Evolutionary conservation across 2,113 vertebrate genomes (phyloP).

Genomic region (Peromyscus leucopus): DNA sequence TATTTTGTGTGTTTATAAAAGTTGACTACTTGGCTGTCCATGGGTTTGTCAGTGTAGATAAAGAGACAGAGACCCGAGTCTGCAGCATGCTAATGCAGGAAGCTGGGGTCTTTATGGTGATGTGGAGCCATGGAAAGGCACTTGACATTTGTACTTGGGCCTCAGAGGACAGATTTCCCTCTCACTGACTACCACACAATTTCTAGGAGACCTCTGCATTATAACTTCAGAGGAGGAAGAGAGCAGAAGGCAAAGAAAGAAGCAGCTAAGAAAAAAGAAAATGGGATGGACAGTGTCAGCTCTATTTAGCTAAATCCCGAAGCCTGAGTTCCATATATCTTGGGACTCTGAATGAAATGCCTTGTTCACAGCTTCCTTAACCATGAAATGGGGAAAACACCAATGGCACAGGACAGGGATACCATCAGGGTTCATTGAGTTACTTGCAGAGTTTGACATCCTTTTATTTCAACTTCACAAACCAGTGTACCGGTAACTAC

Average conservation of each 20-base stretch:
- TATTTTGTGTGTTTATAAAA: not conserved
- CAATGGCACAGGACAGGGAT: not conserved
- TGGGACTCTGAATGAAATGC: not conserved
- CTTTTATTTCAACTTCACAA: not conserved
- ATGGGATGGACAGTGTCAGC: too few relatives aligned
- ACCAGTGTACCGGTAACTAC: too few relatives aligned
- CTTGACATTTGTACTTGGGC: not conserved
- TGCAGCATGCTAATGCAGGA: not conserved
- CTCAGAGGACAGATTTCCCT: too few relatives aligned
- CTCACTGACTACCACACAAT: too few relatives aligned
- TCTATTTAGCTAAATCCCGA: not conserved
- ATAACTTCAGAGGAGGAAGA: not conserved
- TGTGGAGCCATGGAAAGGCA: not conserved
- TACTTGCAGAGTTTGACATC: not conserved
- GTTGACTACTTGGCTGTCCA: not conserved
- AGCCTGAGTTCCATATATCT: not conserved
- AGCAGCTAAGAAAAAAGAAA: not conserved
- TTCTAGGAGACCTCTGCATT: not conserved
- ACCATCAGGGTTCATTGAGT: not conserved
- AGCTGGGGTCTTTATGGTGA: not conserved
- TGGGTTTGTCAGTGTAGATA: not conserved
- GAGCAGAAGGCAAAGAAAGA: not conserved
- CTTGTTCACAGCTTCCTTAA: not conserved
- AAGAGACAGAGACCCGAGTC: not conserved
- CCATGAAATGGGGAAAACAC: not conserved